Evolutionary conservation across 2,888 invertebrate genomes (phyloP), one percentile per base, ranked within the genome.

Genomic region (Prenolepis imparis): DNA sequence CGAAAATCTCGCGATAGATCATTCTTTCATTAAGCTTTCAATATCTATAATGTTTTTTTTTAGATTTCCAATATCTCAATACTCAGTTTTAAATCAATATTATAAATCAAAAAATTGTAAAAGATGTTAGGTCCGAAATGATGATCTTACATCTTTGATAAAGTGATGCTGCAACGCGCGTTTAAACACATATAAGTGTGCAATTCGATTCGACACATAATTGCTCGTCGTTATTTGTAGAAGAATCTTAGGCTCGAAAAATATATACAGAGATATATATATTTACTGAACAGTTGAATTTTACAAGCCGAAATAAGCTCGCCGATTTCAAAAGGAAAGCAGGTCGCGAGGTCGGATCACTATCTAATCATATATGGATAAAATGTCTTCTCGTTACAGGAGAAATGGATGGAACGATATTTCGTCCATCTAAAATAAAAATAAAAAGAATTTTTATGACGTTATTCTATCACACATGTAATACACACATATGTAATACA

Each of bases 361-460:
- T 94, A 94, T 94, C 94, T 94, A 93, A 94, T 94, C 94, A 63
- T 83, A 84, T 75, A 28, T 86, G 91, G 92, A 93, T 93, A 93
- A 93, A 92, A 88, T 88, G 80, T 86, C 87, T 87, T 90, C 89
- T 90, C 90, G 90, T 93, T 86, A 86, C 83, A 90, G 91, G 90
- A 91, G 91, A 87, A 91, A 90, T 90, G 91, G 90, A 90, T 91
- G 86, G 52, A 90, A 89, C 86, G 88, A 90, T 91, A 83, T 72
- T 70, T 75, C 32, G 32, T 67, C 24, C 18, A 67, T 28, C 28
- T 1, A 74, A 39, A n/a, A n/a, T n/a, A n/a, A 57, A 61, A 15
- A 28, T 28, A 39, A 39, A 68, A 41, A 68, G 61, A 83, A 83
- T 78, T 70, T 48, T 66, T 74, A n/a, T 15, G 36, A 28, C 18